Evolutionary conservation across 2,797 vertebrate species (phyloP).

Genomic region (Arctocebus calabarensis): DNA sequence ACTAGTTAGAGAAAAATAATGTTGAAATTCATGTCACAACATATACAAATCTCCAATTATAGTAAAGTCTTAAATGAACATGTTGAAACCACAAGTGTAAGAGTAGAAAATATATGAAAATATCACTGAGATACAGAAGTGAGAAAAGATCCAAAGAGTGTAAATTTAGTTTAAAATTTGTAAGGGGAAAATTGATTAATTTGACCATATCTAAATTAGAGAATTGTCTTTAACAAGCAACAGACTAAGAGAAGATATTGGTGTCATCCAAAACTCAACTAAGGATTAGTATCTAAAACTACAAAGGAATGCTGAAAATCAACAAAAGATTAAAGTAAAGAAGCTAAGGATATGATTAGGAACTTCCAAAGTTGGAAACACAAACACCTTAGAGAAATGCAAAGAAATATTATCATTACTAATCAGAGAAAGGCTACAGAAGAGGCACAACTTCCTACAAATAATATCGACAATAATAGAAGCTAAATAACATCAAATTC

Average conservation of each 20-base stretch:
- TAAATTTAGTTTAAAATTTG: not conserved
- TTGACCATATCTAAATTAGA: not conserved
- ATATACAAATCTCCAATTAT: not conserved
- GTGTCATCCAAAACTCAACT: not conserved
- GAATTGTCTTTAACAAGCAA: not conserved
- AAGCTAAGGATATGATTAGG: not conserved
- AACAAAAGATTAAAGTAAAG: not conserved
- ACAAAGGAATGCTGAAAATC: not conserved
- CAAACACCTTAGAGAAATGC: not conserved
- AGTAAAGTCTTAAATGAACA: constrained; percentile 20
- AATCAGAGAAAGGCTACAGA: not conserved
- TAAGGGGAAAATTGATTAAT: not conserved
- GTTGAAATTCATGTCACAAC: not conserved
- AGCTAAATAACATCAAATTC: not conserved
- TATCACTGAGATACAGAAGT: not conserved
- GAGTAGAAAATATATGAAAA: not conserved
- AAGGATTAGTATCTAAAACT: not conserved
- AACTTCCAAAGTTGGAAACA: not conserved
- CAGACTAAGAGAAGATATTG: not conserved
- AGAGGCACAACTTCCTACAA: not conserved
- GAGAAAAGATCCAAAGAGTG: not conserved
- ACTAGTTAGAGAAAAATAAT: not conserved
- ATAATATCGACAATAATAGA: not conserved
- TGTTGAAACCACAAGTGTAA: not conserved
- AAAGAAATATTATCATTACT: not conserved